phyloP scores from a whole-genome alignment of 2,888 invertebrate species.

The Pterobdella sp. region DNA sequence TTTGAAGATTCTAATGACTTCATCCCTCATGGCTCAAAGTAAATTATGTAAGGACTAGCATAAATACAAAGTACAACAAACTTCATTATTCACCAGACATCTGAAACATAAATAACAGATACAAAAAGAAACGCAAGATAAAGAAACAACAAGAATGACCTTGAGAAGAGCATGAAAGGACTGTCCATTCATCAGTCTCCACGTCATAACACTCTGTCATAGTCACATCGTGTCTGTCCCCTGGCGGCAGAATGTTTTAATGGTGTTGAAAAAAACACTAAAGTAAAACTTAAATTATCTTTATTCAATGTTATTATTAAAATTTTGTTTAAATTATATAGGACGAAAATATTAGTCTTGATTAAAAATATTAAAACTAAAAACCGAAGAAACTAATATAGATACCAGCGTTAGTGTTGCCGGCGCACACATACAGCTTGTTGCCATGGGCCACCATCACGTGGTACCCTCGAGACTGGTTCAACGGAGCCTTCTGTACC shows the following conservation, averaged over 20 bases:
- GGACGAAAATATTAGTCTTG: not conserved
- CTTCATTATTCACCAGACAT: not conserved
- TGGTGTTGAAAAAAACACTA: not conserved
- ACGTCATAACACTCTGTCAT: slow-evolving; percentile 38
- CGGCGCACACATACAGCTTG: slow-evolving; percentile 37
- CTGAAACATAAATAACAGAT: too few relatives aligned
- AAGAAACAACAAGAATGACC: slow-evolving; percentile 39
- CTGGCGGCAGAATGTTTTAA: not conserved
- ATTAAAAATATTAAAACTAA: not conserved
- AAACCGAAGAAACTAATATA: not conserved
- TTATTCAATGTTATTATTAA: not conserved
- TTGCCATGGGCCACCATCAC: slow-evolving; percentile 37
- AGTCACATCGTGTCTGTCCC: slow-evolving; percentile 38
- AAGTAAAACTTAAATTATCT: not conserved
- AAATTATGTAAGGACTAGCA: not conserved
- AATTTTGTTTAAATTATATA: not conserved
- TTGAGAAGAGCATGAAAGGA: slow-evolving; percentile 35
- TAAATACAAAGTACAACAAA: not conserved
- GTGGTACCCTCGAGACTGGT: slow-evolving; percentile 40
- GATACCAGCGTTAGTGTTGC: slow-evolving; percentile 39
- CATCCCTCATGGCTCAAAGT: not conserved
- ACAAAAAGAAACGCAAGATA: too few relatives aligned
- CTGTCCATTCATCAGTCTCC: slow-evolving; percentile 38
- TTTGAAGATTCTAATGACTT: too few relatives aligned
- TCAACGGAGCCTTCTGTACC: slow-evolving; percentile 36